Evolutionary conservation across 2,113 vertebrate genomes (phyloP).

Genomic region (Ceyx margarethae): DNA sequence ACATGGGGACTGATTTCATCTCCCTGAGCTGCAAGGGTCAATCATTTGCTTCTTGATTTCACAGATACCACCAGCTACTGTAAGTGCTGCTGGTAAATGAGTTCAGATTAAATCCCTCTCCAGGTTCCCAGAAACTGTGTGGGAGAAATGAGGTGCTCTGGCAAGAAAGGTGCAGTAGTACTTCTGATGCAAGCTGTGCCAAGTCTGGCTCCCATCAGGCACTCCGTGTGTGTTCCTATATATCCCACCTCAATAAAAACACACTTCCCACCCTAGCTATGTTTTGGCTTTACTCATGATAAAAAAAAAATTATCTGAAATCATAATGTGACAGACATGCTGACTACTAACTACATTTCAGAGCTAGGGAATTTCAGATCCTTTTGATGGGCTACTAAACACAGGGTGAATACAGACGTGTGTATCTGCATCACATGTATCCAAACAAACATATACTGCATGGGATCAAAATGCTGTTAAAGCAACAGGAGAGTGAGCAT

Average conservation of each 20-base stretch:
- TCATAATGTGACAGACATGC: not conserved
- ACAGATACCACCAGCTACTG: not conserved
- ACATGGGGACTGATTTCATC: not conserved
- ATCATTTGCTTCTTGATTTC: slow-evolving; percentile 36
- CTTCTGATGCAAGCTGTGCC: not conserved
- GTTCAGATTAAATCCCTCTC: not conserved
- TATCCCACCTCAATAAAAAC: not conserved
- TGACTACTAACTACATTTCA: not conserved
- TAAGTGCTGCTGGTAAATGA: not conserved
- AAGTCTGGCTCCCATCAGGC: not conserved
- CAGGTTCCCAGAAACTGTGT: not conserved
- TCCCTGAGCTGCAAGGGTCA: slow-evolving; percentile 27
- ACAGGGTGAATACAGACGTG: not conserved
- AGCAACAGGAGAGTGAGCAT: not conserved
- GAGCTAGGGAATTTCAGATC: not conserved
- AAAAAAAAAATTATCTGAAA: not conserved
- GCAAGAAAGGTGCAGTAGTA: not conserved
- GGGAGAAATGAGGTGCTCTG: not conserved
- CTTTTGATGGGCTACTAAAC: not conserved
- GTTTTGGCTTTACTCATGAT: not conserved
- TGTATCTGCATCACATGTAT: fast-evolving
- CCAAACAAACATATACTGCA: fast-evolving
- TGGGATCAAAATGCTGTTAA: not conserved
- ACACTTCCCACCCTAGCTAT: not conserved
- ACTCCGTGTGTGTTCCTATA: not conserved